Base-by-base conservation (phyloP, 2,113 vertebrate species). In the Neogobius melanostomus region DNA sequence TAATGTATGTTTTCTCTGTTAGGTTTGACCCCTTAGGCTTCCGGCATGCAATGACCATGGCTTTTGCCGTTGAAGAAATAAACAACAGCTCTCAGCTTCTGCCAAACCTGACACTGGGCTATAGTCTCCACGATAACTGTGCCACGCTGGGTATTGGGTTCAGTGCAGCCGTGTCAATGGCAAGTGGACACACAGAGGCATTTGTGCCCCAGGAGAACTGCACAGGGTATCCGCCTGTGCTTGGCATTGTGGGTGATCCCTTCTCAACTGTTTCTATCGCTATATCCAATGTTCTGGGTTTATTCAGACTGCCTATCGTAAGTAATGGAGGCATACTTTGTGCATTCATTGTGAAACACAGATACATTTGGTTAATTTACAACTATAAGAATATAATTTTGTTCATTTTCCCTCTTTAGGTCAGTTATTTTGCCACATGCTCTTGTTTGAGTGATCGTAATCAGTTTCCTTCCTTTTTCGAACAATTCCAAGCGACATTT, bases 41-140 rank as follows among this genome's bases (percentile, higher is more conserved):
- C 45, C 79, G 85, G 62, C 77, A 79, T 44, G 90, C 85, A 46
- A 66, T 74, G 80, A 87, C 89, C 9, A 91, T 92, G 89, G 82
- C 75, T 43, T 92, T 90, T 81, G 81, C 91, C 14, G 82, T 92
- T 51, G 72, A 86, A 49, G 89, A 92, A 49, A 90, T 92, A 47
- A 92, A 92, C 76, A 82, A 15, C 28, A 82, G 85, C 78, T 62
- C 78, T 1, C 49, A 74, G 12, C 68, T 91, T 50, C 79, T 91
- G 1, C 86, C 88, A 4, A 87, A 88, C 45, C 21, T 89, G 51
- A 90, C 79, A 7, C 73, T 91, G 16, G 90, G 90, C 5, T 91
- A 88, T 72, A 79, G 74, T 47, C 64, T 91, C 2, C 88, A 85
- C 66, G 88, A 92, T 36, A 92, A 88, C 72, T 92, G 91, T n/a